These are phyloP conservation scores for Nibea albiflora DNA, from an alignment of 2,113 vertebrate genomes.

Conservation along the genomic window DNA sequence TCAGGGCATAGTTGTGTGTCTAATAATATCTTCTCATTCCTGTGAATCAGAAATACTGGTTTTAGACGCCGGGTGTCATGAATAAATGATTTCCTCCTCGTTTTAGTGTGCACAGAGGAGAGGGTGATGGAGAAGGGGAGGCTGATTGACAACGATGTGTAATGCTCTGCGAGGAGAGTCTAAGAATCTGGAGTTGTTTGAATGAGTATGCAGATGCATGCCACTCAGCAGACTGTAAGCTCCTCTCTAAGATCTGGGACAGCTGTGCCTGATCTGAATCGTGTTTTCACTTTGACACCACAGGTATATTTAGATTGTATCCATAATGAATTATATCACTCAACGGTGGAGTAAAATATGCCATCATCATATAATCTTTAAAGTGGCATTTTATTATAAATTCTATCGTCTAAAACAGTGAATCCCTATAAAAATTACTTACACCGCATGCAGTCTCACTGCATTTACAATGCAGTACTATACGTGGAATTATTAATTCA, in stretches of 20 bases:
- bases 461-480: too few species aligned
- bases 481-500: too few species aligned
- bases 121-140: slow-evolving; percentile 25
- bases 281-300: slow-evolving; percentile 28
- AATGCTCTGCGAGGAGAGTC: slow-evolving; percentile 47
- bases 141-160: slow-evolving; percentile 72
- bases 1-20: slow-evolving; percentile 61
- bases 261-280: slow-evolving; percentile 43
- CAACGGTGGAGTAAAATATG: background rate
- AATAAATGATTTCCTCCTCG: slow-evolving; percentile 79
- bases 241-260: slow-evolving; percentile 40
- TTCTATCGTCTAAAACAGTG: background rate
- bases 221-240: slow-evolving; percentile 49
- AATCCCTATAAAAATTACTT: background rate
- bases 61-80: slow-evolving; percentile 75
- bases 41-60: slow-evolving; percentile 67
- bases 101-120: slow-evolving; percentile 56
- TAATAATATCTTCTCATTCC: slow-evolving; percentile 77
- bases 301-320: slow-evolving; percentile 29
- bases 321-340: slow-evolving; percentile 4
- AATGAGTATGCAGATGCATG: slow-evolving; percentile 66
- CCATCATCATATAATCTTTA: background rate
- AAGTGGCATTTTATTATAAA: background rate
- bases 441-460: too few species aligned
- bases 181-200: slow-evolving; percentile 49